phyloP scores from a whole-genome alignment of 1,140 invertebrate species.

The Drosophila suzukii region DNA sequence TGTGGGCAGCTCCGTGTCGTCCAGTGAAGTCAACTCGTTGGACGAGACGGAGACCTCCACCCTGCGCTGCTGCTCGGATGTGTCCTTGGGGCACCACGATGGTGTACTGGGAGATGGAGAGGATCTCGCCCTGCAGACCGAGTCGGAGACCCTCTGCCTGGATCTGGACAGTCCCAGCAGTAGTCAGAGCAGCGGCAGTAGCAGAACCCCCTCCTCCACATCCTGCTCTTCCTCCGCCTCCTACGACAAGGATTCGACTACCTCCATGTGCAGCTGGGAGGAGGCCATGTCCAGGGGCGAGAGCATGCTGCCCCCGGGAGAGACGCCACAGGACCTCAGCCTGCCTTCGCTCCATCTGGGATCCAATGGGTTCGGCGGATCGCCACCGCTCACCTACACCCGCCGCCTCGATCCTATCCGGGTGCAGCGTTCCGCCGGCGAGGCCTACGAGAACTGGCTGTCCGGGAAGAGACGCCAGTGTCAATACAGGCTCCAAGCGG shows the following conservation, averaged over 20 bases:
- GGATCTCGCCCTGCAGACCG: conserved; percentile 37
- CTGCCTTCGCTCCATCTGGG: conserved; percentile 43
- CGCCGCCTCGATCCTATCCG: conserved; percentile 29
- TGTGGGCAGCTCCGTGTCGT: conserved; percentile 59
- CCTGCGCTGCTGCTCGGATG: conserved; percentile 38
- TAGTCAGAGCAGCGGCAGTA: conserved; percentile 1
- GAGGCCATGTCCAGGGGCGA: conserved; percentile 29
- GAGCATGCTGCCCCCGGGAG: not conserved
- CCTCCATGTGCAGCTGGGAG: conserved; percentile 69
- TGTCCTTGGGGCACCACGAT: conserved; percentile 9
- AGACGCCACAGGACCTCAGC: not conserved
- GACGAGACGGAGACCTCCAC: conserved; percentile 64
- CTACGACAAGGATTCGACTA: conserved; percentile 53
- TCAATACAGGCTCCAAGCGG: conserved; percentile 35
- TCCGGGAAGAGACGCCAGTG: conserved; percentile 45
- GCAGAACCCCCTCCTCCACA: not conserved
- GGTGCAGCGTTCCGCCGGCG: conserved; percentile 28
- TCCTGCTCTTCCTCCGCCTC: too few relatives aligned
- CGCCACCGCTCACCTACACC: conserved; percentile 23
- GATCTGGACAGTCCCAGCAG: not conserved
- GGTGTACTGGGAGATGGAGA: conserved; percentile 3
- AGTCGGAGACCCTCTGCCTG: conserved; percentile 34
- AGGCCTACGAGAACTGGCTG: conserved; percentile 66
- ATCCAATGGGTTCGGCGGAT: conserved; percentile 14
- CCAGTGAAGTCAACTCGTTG: conserved; percentile 50